Conservation (phyloP, 2,113 vertebrate species). For the Seriola dumerili region DNA sequence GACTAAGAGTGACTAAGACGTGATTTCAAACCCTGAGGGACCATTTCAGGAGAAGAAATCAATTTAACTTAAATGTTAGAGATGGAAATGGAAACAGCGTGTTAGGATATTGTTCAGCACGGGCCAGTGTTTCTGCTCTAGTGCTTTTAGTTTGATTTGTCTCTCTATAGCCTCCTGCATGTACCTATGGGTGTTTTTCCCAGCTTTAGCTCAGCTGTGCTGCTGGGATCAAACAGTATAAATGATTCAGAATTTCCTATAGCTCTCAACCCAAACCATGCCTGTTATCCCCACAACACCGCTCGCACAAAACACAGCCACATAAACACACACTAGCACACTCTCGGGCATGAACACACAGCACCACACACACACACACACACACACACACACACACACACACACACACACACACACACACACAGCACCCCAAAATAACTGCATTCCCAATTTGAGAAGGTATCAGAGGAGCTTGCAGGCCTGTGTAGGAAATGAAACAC, state of each 20-base stretch:
- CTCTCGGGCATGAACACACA: conserved; percentile 12
- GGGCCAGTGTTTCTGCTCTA: background rate
- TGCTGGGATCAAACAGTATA: conserved; percentile 56
- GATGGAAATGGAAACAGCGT: background rate
- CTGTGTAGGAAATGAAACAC: background rate
- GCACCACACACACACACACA: conserved; percentile 19
- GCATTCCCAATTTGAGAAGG: conserved; percentile 44
- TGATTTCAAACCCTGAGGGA: background rate
- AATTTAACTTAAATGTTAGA: background rate
- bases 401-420: conserved; percentile 30
- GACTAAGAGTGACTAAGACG: background rate
- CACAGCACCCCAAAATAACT: conserved; percentile 35
- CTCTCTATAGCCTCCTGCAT: conserved; percentile 22
- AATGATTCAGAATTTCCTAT: conserved; percentile 65
- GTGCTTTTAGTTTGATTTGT: conserved; percentile 32
- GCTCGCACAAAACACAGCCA: conserved; percentile 9
- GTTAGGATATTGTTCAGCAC: background rate
- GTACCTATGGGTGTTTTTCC: conserved; percentile 34
- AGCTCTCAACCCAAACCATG: conserved; percentile 44
- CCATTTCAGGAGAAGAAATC: conserved; percentile 11
- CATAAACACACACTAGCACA: conserved; percentile 37
- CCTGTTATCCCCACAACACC: conserved; percentile 31
- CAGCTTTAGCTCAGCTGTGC: conserved; percentile 29
- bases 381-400: conserved; percentile 9
- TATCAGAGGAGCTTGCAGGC: conserved; percentile 21